A percentile compares a stretch with the other conserved stretches of the same genome.
phyloP scores from a whole-genome alignment of 2,888 invertebrate genomes.

The Perizoma flavofasciatum region DNA sequence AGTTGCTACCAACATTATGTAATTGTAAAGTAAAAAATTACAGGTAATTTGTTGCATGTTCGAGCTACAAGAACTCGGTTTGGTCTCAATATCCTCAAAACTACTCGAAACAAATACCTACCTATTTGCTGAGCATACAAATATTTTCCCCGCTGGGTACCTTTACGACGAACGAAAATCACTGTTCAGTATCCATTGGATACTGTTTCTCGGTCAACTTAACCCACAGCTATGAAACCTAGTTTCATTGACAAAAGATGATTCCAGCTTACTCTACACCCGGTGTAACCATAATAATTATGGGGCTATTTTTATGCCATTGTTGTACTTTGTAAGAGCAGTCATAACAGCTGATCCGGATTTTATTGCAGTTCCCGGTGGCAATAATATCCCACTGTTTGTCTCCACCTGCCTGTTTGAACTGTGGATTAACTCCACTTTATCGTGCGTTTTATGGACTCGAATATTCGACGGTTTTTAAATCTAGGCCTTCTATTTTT shows the following conservation, averaged over 20 bases:
- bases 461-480: conserved; percentile 2
- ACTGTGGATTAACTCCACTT: conserved; percentile 29
- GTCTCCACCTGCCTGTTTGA: conserved; percentile 47
- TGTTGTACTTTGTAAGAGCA: conserved; percentile 69
- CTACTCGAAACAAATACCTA: background rate
- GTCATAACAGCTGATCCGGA: conserved; percentile 77
- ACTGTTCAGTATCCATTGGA: background rate
- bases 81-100: background rate
- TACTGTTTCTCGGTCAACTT: conserved; percentile 1
- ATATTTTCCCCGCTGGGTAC: background rate
- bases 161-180: background rate
- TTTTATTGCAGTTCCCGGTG: conserved; percentile 72
- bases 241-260: conserved; percentile 10
- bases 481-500: background rate
- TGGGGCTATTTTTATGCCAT: conserved; percentile 62
- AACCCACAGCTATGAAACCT: conserved; percentile 1
- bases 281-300: conserved; percentile 34
- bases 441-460: conserved; percentile 16
- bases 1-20: too few relatives aligned
- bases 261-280: conserved; percentile 8
- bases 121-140: background rate
- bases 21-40: too few relatives aligned
- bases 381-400: conserved; percentile 65
- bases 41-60: too few relatives aligned
- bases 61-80: background rate